Percentiles rank a stretch among this genome's conserved stretches.
Evolutionary conservation across 1,140 invertebrate genomes (phyloP).

Genomic region (Aphidius gifuensis): DNA sequence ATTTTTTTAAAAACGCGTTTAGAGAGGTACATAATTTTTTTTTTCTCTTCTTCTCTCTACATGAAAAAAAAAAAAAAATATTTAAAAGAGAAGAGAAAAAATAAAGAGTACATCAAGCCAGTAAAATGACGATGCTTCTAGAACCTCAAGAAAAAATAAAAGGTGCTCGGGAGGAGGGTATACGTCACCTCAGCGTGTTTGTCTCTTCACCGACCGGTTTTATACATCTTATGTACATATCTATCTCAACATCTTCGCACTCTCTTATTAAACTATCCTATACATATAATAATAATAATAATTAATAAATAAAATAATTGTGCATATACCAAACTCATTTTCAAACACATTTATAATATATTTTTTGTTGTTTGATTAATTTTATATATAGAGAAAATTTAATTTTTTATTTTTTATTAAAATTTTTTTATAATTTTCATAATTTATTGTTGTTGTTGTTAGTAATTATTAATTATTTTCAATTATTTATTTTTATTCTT

Average conservation of each 20-base stretch:
- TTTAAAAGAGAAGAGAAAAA: background rate
- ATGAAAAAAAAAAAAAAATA: background rate
- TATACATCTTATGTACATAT: constrained; percentile 18
- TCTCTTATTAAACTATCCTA: constrained; percentile 32
- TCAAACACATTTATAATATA: too few species aligned
- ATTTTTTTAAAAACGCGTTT: background rate
- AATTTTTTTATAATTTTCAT: too few species aligned
- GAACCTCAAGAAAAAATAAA: background rate
- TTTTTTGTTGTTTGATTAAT: too few species aligned
- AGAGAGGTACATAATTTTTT: background rate
- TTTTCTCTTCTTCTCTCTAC: background rate
- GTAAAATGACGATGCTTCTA: background rate
- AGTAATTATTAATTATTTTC: too few species aligned
- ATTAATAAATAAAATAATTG: too few species aligned
- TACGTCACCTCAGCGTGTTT: constrained; percentile 53
- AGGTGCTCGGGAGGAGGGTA: constrained; percentile 26
- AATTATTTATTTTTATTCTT: too few species aligned
- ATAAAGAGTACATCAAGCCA: too few species aligned
- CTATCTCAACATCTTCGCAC: constrained; percentile 25
- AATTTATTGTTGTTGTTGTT: too few species aligned
- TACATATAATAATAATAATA: constrained; percentile 9
- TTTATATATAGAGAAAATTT: too few species aligned
- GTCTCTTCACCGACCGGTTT: constrained; percentile 52
- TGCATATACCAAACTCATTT: too few species aligned
- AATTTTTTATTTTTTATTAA: too few species aligned